Conservation (phyloP, 2,113 vertebrate genomes). For the Albula goreensis region DNA sequence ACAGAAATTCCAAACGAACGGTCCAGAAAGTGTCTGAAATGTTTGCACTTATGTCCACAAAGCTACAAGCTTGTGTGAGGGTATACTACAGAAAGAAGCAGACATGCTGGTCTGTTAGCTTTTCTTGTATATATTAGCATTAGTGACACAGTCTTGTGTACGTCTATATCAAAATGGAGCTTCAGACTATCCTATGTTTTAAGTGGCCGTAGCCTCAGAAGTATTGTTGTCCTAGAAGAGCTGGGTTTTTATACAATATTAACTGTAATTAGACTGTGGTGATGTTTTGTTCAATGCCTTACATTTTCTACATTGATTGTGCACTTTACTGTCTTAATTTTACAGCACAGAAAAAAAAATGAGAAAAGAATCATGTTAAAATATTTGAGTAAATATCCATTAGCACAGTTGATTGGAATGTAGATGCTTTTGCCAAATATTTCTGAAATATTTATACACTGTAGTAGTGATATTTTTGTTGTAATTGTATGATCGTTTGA, state of each 20-base stretch:
- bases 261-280: constrained; percentile 19
- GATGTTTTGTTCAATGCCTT: constrained; percentile 43
- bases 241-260: neutral
- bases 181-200: neutral
- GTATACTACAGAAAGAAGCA: neutral
- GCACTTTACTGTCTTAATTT: constrained; percentile 26
- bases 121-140: neutral
- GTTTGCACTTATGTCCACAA: neutral
- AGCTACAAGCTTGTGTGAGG: neutral
- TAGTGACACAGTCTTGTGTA: neutral
- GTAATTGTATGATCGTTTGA: neutral
- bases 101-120: neutral
- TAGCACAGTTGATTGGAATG: constrained; percentile 1
- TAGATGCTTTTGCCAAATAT: constrained; percentile 45
- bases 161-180: neutral
- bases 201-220: neutral
- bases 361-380: constrained; percentile 6
- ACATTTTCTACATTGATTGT: constrained; percentile 25
- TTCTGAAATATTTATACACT: constrained; percentile 23
- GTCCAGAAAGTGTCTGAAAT: neutral
- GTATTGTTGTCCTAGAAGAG: neutral
- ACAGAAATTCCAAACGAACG: neutral
- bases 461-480: constrained; percentile 5
- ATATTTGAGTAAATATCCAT: neutral
- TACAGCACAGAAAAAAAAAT: neutral